These are phyloP conservation scores for Cephus sareptanus DNA, from an alignment of 2,888 invertebrate genomes.

Conservation along the genomic window DNA sequence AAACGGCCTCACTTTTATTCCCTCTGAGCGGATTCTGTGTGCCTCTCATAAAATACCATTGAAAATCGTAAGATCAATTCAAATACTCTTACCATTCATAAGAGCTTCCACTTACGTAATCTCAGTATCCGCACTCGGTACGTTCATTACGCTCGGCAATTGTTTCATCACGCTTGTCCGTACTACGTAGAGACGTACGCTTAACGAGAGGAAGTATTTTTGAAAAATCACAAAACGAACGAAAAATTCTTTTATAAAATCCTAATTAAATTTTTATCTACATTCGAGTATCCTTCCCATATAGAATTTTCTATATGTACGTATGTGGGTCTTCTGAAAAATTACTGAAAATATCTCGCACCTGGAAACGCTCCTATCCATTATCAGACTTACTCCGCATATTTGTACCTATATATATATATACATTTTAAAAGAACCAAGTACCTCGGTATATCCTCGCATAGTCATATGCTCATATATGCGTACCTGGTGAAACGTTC, in stretches of 20 bases:
- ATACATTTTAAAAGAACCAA: not conserved
- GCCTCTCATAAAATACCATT: not conserved
- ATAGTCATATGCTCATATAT: not conserved
- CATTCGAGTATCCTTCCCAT: not conserved
- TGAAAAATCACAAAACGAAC: not conserved
- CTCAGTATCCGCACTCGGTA: not conserved
- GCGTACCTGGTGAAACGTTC: not conserved
- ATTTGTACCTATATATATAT: not conserved
- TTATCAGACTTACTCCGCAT: not conserved
- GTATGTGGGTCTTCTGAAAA: not conserved
- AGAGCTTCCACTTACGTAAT: not conserved
- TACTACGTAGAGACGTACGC: not conserved
- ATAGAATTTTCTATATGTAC: not conserved
- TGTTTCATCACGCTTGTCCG: not conserved
- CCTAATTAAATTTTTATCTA: not conserved
- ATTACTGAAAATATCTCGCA: too few relatives aligned
- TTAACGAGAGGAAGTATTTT: not conserved
- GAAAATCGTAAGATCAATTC: not conserved
- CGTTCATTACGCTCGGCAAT: not conserved
- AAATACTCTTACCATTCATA: not conserved
- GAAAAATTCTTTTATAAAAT: too few relatives aligned
- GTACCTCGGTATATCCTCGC: not conserved
- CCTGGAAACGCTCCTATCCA: not conserved
- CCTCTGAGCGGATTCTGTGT: not conserved
- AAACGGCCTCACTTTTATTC: slow-evolving; percentile 14